phyloP scores from a whole-genome alignment of 2,888 invertebrate genomes.

The Melieria picta region DNA sequence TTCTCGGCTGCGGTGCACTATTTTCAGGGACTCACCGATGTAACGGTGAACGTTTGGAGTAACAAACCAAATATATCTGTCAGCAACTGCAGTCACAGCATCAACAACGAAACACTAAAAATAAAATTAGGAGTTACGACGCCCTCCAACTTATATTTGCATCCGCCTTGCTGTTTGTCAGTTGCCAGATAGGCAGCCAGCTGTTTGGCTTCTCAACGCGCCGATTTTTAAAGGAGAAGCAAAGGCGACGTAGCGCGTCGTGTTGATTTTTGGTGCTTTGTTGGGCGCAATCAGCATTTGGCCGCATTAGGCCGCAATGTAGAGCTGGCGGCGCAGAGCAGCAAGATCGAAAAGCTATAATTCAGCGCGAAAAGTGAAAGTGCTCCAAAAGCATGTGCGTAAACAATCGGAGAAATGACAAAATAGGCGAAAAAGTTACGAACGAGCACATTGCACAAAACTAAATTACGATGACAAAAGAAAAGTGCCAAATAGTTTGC shows the following conservation, averaged over 20 bases:
- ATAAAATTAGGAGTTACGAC: neutral
- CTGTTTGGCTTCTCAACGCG: no score
- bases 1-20: neutral
- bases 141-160: neutral
- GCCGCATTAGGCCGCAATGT: constrained; percentile 20
- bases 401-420: neutral
- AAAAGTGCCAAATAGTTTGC: no score
- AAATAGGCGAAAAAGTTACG: neutral
- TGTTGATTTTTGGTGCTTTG: no score
- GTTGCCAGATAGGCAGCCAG: neutral
- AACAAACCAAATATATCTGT: constrained; percentile 6
- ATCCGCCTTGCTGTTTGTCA: neutral
- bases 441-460: no score
- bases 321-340: constrained; percentile 4
- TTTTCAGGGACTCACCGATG: neutral
- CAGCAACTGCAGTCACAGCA: neutral
- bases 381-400: constrained; percentile 2
- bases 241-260: no score
- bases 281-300: neutral
- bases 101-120: neutral
- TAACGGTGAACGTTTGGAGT: neutral
- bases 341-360: neutral
- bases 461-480: no score
- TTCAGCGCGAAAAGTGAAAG: constrained; percentile 26
- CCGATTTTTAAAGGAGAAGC: no score